These are phyloP conservation scores for Osmoderma eremita DNA, from an alignment of 2,888 invertebrate species.

Conservation along the genomic window DNA sequence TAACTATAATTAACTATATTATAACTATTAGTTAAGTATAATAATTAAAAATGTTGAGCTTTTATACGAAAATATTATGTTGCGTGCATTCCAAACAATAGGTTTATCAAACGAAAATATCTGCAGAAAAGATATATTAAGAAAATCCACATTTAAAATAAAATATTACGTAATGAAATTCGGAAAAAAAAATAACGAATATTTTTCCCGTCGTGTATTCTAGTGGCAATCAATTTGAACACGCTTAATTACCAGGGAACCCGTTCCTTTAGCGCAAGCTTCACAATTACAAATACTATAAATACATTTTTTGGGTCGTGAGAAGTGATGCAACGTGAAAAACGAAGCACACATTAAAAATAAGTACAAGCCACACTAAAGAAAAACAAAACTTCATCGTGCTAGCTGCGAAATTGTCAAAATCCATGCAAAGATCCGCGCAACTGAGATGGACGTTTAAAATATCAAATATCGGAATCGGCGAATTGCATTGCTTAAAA, in stretches of 20 bases:
- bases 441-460: too few relatives aligned
- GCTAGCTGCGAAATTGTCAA: conserved; percentile 6
- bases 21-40: too few relatives aligned
- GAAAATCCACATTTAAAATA: background rate
- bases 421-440: background rate
- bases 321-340: conserved; percentile 26
- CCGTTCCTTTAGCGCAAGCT: conserved; percentile 25
- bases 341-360: conserved; percentile 28
- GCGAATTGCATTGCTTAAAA: too few relatives aligned
- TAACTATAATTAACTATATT: too few relatives aligned
- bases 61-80: too few relatives aligned
- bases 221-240: conserved; percentile 21
- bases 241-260: conserved; percentile 23
- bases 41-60: too few relatives aligned
- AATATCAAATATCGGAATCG: too few relatives aligned
- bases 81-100: too few relatives aligned
- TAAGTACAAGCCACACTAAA: conserved; percentile 21
- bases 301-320: conserved; percentile 36
- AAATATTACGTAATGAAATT: conserved; percentile 4
- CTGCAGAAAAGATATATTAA: background rate
- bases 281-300: conserved; percentile 34
- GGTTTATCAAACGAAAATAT: too few relatives aligned
- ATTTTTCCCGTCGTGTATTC: conserved; percentile 1
- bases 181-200: conserved; percentile 6
- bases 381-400: background rate